These are phyloP conservation scores for Cheilosia urbana DNA, from an alignment of 2,888 invertebrate genomes.

Conservation along the genomic window DNA sequence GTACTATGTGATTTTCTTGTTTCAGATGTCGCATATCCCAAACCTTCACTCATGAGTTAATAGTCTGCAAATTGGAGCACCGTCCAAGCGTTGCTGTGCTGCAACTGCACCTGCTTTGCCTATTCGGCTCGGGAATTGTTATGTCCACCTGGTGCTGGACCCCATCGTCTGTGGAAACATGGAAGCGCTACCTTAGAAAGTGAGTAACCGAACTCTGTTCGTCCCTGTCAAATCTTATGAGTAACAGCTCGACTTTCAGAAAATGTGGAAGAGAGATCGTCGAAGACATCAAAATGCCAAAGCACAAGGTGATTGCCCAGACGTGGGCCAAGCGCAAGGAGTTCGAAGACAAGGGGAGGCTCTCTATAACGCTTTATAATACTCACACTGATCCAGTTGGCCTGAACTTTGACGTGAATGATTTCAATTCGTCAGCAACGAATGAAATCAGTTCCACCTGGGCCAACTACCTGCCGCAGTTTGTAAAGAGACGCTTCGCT, in stretches of 20 bases:
- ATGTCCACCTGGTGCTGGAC: constrained; percentile 99
- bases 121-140: constrained; percentile 93
- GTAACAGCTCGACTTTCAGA: constrained; percentile 83
- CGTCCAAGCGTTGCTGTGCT: constrained; percentile 93
- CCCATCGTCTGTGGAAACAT: constrained; percentile 91
- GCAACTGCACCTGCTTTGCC: constrained; percentile 91
- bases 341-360: constrained; percentile 91
- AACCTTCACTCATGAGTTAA: constrained; percentile 80
- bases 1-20: constrained; percentile 1
- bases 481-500: constrained; percentile 93
- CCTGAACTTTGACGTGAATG: constrained; percentile 87
- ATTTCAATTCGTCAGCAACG: constrained; percentile 89
- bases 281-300: constrained; percentile 90
- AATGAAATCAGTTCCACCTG: constrained; percentile 95
- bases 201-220: constrained; percentile 80
- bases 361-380: constrained; percentile 94
- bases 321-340: constrained; percentile 95
- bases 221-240: background rate
- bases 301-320: constrained; percentile 95
- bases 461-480: constrained; percentile 94
- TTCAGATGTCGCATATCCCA: constrained; percentile 83
- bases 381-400: constrained; percentile 96
- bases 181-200: constrained; percentile 94
- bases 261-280: constrained; percentile 89
- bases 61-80: constrained; percentile 87